These are phyloP conservation scores for Myotis pilosus DNA, from an alignment of 2,797 vertebrate species.

Conservation along the genomic window DNA sequence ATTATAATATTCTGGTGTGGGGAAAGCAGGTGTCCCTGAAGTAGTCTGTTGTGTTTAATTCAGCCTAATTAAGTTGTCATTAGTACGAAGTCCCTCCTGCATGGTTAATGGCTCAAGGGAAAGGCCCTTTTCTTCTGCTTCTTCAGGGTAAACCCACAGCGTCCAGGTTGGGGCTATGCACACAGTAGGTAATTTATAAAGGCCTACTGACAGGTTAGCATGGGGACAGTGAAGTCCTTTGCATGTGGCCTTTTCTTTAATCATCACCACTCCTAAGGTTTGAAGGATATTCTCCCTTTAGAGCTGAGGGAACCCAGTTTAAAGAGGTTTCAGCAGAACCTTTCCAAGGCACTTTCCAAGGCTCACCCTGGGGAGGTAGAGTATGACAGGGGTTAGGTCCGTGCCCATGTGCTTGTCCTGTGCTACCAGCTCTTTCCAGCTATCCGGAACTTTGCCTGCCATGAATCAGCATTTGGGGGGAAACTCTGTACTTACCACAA, in stretches of 20 bases:
- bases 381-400: no score
- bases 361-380: no score
- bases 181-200: neutral
- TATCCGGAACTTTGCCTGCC: neutral
- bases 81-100: neutral
- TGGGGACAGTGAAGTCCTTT: neutral
- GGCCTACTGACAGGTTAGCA: neutral
- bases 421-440: neutral
- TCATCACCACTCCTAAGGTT: neutral
- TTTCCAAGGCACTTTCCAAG: neutral
- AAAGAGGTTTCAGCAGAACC: neutral
- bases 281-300: neutral
- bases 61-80: neutral
- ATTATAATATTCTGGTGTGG: neutral
- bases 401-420: neutral
- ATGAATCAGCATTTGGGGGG: neutral
- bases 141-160: neutral
- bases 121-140: neutral
- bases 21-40: constrained; percentile 20
- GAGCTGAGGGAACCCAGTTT: neutral
- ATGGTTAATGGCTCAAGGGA: neutral
- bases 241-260: neutral
- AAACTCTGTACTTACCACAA: neutral
- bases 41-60: constrained; percentile 20
- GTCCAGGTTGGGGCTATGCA: neutral